These are phyloP conservation scores for Brenthis ino DNA, from an alignment of 2,888 invertebrate genomes.

Conservation along the genomic window DNA sequence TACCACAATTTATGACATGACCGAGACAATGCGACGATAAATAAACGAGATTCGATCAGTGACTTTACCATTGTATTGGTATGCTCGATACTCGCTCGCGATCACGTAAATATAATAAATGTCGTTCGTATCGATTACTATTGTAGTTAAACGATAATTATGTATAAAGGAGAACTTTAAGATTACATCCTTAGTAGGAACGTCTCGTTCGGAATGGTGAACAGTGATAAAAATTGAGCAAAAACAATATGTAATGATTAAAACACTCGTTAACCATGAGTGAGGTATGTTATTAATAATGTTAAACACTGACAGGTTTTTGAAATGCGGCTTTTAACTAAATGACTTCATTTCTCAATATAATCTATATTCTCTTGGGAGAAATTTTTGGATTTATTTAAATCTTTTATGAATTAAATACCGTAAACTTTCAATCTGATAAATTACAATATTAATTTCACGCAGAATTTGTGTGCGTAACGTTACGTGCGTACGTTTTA, in stretches of 20 bases:
- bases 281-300: too few relatives aligned
- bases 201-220: too few relatives aligned
- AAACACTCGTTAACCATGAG: too few relatives aligned
- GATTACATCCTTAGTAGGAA: too few relatives aligned
- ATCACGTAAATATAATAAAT: conserved; percentile 5
- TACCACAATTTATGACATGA: conserved; percentile 42
- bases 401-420: conserved; percentile 9
- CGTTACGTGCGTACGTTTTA: conserved; percentile 14
- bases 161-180: too few relatives aligned
- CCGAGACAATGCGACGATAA: conserved; percentile 45
- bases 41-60: conserved; percentile 41
- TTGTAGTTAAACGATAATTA: not conserved
- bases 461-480: conserved; percentile 16
- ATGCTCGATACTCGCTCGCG: conserved; percentile 2
- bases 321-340: not conserved
- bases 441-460: conserved; percentile 13
- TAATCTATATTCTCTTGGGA: not conserved
- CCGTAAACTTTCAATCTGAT: conserved; percentile 7
- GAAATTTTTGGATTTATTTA: not conserved
- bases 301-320: too few relatives aligned
- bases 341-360: not conserved
- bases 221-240: too few relatives aligned
- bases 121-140: not conserved
- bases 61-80: conserved; percentile 11
- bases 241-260: too few relatives aligned